A percentile compares a stretch with the other conserved stretches of the same genome.
Evolutionary conservation across 2,797 vertebrate genomes (phyloP).

Genomic region (Parambassis ranga): DNA sequence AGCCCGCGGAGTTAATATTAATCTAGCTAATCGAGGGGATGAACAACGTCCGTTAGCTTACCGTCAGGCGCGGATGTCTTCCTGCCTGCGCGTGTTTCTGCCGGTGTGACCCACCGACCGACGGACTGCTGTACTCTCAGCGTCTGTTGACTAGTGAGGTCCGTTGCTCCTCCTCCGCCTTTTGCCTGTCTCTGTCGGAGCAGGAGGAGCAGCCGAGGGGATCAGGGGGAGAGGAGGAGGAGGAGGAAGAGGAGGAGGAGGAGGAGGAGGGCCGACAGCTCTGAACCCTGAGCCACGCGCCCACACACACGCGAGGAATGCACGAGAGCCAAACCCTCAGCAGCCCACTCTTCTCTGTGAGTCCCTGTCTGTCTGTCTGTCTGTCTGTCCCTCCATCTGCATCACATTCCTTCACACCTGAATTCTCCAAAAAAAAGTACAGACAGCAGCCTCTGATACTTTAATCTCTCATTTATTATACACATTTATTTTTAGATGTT

Average conservation of each 20-base stretch:
- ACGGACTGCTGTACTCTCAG: constrained; percentile 12
- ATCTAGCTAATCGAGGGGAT: neutral
- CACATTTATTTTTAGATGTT: no score
- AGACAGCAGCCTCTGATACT: no score
- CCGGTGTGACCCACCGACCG: constrained; percentile 31
- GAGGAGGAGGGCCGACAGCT: constrained; percentile 23
- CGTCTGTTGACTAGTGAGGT: constrained; percentile 52
- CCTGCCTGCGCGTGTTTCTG: constrained; percentile 37
- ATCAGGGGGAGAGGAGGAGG: neutral
- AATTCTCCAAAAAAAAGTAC: no score
- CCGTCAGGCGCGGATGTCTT: constrained; percentile 41
- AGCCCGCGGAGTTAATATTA: constrained; percentile 3
- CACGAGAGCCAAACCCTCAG: constrained; percentile 30
- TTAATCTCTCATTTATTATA: no score
- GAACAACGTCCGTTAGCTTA: constrained; percentile 49
- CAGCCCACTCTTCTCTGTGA: constrained; percentile 29
- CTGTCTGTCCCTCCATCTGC: constrained; percentile 4
- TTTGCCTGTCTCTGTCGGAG: constrained; percentile 57
- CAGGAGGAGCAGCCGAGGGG: constrained; percentile 6
- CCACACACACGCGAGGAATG: constrained; percentile 53
- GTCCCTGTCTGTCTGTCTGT: constrained; percentile 2
- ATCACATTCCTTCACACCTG: neutral
- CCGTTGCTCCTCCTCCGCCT: constrained; percentile 66
- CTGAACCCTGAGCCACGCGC: constrained; percentile 65
- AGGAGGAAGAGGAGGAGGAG: neutral